Percentiles rank a stretch among this genome's conserved stretches.
Conservation (phyloP, 2,113 vertebrate species). For the Mus spicilegus region DNA sequence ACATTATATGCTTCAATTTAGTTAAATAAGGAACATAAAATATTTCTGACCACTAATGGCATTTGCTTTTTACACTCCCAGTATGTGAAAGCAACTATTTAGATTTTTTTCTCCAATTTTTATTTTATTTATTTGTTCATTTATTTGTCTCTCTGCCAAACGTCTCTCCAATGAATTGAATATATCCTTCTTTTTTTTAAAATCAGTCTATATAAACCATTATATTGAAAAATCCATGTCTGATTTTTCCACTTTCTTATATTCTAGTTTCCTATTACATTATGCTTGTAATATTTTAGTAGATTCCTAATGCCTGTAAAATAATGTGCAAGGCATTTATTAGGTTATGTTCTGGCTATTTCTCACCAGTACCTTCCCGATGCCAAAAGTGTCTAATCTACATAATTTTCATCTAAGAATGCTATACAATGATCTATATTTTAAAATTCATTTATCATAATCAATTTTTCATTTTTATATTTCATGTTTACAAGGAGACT, state of each 20-base stretch:
- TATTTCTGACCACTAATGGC: background rate
- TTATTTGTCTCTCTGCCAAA: background rate
- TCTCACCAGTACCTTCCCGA: background rate
- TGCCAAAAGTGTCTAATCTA: background rate
- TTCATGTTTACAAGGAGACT: background rate
- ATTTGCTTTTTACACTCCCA: background rate
- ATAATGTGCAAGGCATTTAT: background rate
- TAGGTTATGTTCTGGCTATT: background rate
- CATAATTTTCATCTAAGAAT: background rate
- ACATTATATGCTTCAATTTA: conserved; percentile 83
- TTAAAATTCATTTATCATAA: conserved; percentile 5
- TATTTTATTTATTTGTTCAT: background rate
- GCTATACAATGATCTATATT: background rate
- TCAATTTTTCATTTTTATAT: background rate
- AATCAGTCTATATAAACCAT: background rate
- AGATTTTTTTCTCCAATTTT: background rate
- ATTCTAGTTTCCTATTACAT: background rate
- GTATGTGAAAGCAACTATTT: background rate
- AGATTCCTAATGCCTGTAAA: background rate
- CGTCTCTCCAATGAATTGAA: background rate
- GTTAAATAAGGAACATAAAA: conserved; percentile 65
- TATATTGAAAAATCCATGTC: background rate
- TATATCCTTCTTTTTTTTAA: background rate
- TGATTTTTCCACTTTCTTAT: background rate
- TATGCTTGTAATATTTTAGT: background rate